Base-by-base conservation (phyloP, 2,113 vertebrate species). In the Lichenostomus cassidix region DNA sequence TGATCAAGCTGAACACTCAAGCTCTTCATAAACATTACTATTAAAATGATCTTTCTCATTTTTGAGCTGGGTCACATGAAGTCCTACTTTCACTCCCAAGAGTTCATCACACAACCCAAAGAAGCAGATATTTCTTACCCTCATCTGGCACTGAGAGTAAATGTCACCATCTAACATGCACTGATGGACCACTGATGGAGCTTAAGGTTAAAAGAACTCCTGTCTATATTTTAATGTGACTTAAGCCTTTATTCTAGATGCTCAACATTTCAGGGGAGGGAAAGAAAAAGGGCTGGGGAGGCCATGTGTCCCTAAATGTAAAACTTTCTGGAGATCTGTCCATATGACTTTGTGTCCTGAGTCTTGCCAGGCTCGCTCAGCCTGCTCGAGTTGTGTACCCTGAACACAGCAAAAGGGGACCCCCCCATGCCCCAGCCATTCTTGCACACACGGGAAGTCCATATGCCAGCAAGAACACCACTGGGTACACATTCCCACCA, bases 391-490 rank as follows among this genome's bases (percentile, higher is more conserved):
- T 10, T 52, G 18, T 22, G 52, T 74, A 89, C 56, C 31, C 84
- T 24, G 28, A 87, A 90, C 67, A 65, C 37, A 92, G 87, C 65
- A 65, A 83, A 93, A 44, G 22, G 71, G 50, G 58, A 53, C 64
- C 35, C 88, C 46, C 58, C 73, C 63, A 37, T 23, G 60, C 24
- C 75, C 79, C 89, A 90, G 79, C 89, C 95, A 90, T 88, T 94
- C 92, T 76, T 95, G 90, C 91, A 94, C 93, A 96, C 83, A 92
- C 56, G 60, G 87, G 82, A 95, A 92, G 88, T 89, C 95, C 94
- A 96, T 97, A 96, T 96, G 96, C 92, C 90, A 49, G 79, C 93
- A 95, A 91, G 94, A 96, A 97, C 94, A 96, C 94, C 90, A 93
- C 94, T 92, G 88, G 94, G 93, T 90, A 95, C 94, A 95, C 83